Evolutionary conservation across 2,888 invertebrate species (phyloP).

Genomic region (Caenorhabditis sp.): DNA sequence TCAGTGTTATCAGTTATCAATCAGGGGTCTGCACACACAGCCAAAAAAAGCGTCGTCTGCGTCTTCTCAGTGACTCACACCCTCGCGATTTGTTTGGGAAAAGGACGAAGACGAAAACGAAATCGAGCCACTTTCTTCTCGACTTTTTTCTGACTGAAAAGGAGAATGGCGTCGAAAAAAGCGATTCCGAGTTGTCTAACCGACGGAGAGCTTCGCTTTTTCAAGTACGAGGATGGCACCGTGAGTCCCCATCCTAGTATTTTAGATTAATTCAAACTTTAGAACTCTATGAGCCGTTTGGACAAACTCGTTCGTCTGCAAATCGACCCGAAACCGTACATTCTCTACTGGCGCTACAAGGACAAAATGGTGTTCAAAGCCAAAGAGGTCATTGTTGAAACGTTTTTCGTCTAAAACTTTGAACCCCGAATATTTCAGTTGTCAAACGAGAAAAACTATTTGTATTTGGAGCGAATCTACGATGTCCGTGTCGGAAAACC

Average conservation of each 20-base stretch:
- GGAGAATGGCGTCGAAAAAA: background rate
- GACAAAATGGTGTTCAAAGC: slow-evolving; percentile 46
- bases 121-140: slow-evolving; percentile 5
- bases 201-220: slow-evolving; percentile 36
- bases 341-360: slow-evolving; percentile 68
- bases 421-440: slow-evolving; percentile 13
- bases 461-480: slow-evolving; percentile 47
- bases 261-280: slow-evolving; percentile 4
- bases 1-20: slow-evolving; percentile 27
- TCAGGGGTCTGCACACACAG: slow-evolving; percentile 17
- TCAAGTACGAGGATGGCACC: slow-evolving; percentile 40
- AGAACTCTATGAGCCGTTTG: slow-evolving; percentile 28
- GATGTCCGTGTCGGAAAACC: slow-evolving; percentile 54
- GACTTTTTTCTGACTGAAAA: background rate
- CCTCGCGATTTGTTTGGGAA: slow-evolving; percentile 11
- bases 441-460: slow-evolving; percentile 43
- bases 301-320: slow-evolving; percentile 46
- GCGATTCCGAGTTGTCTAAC: slow-evolving; percentile 18
- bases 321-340: slow-evolving; percentile 66
- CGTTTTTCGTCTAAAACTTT: background rate
- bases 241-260: background rate
- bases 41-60: slow-evolving; percentile 13
- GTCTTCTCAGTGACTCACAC: slow-evolving; percentile 5
- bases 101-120: background rate
- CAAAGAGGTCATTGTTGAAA: slow-evolving; percentile 35